Evolutionary conservation across 2,797 vertebrate genomes (phyloP).

Genomic region (Catharus ustulatus): DNA sequence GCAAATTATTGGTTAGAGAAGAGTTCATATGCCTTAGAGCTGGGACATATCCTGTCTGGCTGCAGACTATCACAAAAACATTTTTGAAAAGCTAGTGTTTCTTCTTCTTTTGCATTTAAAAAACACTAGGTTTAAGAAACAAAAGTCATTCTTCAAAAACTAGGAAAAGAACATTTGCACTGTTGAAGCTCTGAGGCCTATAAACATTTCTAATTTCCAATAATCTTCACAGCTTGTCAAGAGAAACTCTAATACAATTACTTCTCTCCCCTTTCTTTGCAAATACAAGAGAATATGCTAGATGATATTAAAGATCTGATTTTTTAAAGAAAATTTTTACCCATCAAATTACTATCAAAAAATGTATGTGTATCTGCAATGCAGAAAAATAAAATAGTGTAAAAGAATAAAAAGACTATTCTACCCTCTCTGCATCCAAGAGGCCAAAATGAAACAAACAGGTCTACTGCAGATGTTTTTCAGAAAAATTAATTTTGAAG

Average conservation of each 20-base stretch:
- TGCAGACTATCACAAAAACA: neutral
- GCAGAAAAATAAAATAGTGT: neutral
- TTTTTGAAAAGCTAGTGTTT: neutral
- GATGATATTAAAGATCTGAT: neutral
- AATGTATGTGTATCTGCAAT: neutral
- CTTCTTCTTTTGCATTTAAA: neutral
- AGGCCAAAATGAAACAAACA: neutral
- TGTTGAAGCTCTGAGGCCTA: neutral
- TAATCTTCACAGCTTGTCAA: neutral
- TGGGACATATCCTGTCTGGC: neutral
- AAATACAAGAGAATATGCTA: neutral
- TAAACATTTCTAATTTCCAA: neutral
- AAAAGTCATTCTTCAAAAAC: neutral
- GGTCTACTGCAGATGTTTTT: neutral
- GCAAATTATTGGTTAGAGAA: neutral
- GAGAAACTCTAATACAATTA: neutral
- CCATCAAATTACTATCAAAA: neutral
- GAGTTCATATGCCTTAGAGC: neutral
- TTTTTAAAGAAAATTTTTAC: neutral
- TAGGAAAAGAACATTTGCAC: neutral
- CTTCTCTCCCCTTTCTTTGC: neutral
- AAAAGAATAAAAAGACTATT: neutral
- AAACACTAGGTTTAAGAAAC: neutral
- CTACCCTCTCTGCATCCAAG: neutral
- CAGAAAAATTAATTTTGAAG: neutral